Evolutionary conservation across 2,888 invertebrate species (phyloP), one percentile per base, ranked within the genome.

Genomic region (Hoplodrina ambigua): DNA sequence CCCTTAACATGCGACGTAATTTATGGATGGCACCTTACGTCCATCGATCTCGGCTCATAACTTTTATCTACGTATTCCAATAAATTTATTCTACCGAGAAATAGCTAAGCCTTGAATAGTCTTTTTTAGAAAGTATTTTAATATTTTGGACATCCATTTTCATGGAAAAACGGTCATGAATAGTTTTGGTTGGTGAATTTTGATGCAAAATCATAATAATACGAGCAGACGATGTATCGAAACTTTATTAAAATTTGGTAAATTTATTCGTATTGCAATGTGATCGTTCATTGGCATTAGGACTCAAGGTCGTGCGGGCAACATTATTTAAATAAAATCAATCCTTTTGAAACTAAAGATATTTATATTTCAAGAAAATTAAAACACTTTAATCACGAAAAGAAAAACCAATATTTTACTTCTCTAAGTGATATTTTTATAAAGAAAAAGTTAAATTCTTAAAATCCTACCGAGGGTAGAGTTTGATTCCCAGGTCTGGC

Each of bases 131-230:
- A 56, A 46, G 20, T 25, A 41, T 59, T 69, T n/a, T 50, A 17
- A 41, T 55, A 53, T 52, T 59, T 53, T 49, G 25, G 25, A 30
- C 11, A 53, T 71, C 4, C 25, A 49, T 63, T 63, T 71, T 64
- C 13, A 50, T 25, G 30, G 33, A 17, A 7, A 15, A 4, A 10
- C 44, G 19, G 19, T 1, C 19, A 37, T 58, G n/a, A 61, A 57
- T 50, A 50, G 37, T 6, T 6, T 54, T 55, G 19, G 15, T 13
- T 1, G 2, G 3, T 7, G 52, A 56, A 75, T 19, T 13, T 8
- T 15, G 4, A 13, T 60, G 46, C 11, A 25, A 11, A 33, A 25
- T 55, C 33, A n/a, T 30, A 33, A 6, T 5, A 7, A 7, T 7
- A 15, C 30, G 25, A 46, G 20, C 2, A 19, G 52, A 17, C 41